Evolutionary conservation across 1,140 invertebrate species (phyloP).

Genomic region (Agrilus planipennis): DNA sequence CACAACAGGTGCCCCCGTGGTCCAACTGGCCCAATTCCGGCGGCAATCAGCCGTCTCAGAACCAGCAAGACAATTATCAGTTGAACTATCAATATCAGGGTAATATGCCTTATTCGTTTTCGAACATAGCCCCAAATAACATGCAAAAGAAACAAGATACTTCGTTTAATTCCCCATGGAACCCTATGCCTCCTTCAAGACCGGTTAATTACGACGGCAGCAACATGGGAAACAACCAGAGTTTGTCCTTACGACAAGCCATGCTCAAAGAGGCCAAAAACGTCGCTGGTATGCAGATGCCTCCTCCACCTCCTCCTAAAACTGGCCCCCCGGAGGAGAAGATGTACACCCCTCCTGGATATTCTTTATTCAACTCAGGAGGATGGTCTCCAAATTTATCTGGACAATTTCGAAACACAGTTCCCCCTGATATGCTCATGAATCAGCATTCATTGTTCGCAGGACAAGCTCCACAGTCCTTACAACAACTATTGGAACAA

Average conservation of each 20-base stretch:
- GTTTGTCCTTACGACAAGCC: slow-evolving; percentile 28
- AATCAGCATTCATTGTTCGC: slow-evolving; percentile 62
- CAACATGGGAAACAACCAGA: slow-evolving; percentile 5
- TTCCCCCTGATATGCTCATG: slow-evolving; percentile 9
- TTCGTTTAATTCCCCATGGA: slow-evolving; percentile 11
- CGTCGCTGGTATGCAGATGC: slow-evolving; percentile 9
- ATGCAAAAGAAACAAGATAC: slow-evolving; percentile 2
- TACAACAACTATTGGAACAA: slow-evolving; percentile 68
- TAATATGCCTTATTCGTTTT: slow-evolving; percentile 4
- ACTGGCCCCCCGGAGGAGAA: slow-evolving; percentile 5
- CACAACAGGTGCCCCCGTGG: neutral
- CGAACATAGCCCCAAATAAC: slow-evolving; percentile 6
- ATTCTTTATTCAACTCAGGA: slow-evolving; percentile 31
- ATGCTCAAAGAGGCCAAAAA: slow-evolving; percentile 28
- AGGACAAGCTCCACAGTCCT: slow-evolving; percentile 59
- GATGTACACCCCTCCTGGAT: slow-evolving; percentile 21
- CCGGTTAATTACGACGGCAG: slow-evolving; percentile 12
- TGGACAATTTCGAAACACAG: slow-evolving; percentile 18
- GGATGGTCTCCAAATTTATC: slow-evolving; percentile 28
- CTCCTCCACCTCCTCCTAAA: slow-evolving; percentile 8
- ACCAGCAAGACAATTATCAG: slow-evolving; percentile 5
- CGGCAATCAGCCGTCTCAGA: neutral
- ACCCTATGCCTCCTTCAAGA: slow-evolving; percentile 21
- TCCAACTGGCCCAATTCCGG: slow-evolving; percentile 8
- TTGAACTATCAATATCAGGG: slow-evolving; percentile 6